Percentiles rank a stretch among this genome's conserved stretches.
phyloP scores from a whole-genome alignment of 2,888 invertebrate genomes.

The Coleophora deauratella region DNA sequence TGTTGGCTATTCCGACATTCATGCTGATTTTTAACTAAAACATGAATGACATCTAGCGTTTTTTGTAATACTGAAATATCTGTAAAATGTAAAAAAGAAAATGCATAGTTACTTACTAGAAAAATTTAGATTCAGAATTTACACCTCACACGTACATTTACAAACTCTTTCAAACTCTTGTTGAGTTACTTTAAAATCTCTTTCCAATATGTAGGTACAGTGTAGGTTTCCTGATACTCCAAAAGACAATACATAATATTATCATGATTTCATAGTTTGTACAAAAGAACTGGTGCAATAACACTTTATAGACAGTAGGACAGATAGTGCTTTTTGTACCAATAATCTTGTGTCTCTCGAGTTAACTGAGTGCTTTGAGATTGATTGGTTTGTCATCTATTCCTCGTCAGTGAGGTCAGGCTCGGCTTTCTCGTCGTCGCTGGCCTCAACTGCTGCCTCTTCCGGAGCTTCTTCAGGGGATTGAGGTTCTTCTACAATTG shows the following conservation, averaged over 20 bases:
- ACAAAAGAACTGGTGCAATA: too few species aligned
- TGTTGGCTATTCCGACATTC: constrained; percentile 46
- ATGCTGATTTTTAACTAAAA: constrained; percentile 11
- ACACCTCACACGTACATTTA: not conserved
- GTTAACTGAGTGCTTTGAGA: not conserved
- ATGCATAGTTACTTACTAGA: constrained; percentile 33
- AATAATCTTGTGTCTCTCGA: too few species aligned
- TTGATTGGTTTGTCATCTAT: constrained; percentile 27
- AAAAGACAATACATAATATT: too few species aligned
- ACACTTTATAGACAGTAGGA: too few species aligned
- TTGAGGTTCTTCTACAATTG: constrained; percentile 62
- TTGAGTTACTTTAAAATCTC: too few species aligned
- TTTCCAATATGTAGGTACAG: too few species aligned
- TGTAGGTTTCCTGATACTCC: too few species aligned
- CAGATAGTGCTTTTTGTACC: too few species aligned
- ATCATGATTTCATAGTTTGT: too few species aligned
- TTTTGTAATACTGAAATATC: constrained; percentile 8
- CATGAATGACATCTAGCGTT: constrained; percentile 47
- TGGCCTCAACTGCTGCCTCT: constrained; percentile 43
- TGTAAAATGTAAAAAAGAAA: constrained; percentile 19
- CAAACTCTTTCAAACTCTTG: too few species aligned
- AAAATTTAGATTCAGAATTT: constrained; percentile 13
- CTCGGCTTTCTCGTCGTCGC: constrained; percentile 65
- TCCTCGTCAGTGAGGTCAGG: constrained; percentile 70
- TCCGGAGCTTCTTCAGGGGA: constrained; percentile 33